Conservation (phyloP, 2,888 invertebrate species). For the Seira musarum region DNA sequence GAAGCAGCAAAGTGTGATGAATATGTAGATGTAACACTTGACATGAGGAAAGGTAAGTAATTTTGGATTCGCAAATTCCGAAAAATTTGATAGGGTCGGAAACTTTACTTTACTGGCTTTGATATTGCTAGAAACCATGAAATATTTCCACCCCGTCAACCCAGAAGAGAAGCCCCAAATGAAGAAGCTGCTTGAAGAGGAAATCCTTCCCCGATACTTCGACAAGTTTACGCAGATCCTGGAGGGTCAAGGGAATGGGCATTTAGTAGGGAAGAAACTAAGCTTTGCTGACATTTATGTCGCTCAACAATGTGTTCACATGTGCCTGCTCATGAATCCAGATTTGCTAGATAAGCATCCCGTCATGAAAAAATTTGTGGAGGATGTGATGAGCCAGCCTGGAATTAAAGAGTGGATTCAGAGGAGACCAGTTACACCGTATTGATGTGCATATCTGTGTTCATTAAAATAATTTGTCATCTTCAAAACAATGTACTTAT, state of each 20-base stretch:
- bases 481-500: no score
- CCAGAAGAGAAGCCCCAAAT: conserved; percentile 32
- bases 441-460: no score
- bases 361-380: not conserved
- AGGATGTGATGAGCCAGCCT: conserved; percentile 24
- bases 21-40: conserved; percentile 48
- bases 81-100: no score
- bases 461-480: conserved; percentile 28
- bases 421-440: conserved; percentile 36
- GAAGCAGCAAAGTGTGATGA: conserved; percentile 48
- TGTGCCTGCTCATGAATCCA: not conserved
- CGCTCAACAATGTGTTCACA: no score
- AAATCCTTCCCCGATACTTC: conserved; percentile 20
- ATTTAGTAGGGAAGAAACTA: conserved; percentile 35
- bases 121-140: conserved; percentile 7
- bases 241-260: conserved; percentile 35
- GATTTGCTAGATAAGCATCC: conserved; percentile 15
- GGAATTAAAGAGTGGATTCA: conserved; percentile 51
- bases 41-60: conserved; percentile 41
- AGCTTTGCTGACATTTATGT: conserved; percentile 52
- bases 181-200: not conserved
- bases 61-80: no score
- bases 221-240: conserved; percentile 39
- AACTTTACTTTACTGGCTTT: not conserved
- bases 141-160: conserved; percentile 8